phyloP scores from a whole-genome alignment of 1,140 invertebrate genomes.

The Caenorhabditis remanei region DNA sequence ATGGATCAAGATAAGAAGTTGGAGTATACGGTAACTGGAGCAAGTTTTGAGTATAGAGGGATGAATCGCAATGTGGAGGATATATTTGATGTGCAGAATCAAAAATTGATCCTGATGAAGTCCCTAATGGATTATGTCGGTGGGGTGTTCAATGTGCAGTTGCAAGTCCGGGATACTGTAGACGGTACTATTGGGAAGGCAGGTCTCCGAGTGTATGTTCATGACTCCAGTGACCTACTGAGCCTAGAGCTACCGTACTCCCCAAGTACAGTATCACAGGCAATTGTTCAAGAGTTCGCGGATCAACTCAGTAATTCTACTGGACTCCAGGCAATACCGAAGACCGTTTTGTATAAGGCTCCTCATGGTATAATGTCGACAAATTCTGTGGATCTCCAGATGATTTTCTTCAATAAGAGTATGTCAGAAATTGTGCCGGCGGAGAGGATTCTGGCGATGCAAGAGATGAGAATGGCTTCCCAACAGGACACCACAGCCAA shows the following conservation, averaged over 20 bases:
- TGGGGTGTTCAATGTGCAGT: conserved; percentile 24
- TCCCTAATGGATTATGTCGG: conserved; percentile 7
- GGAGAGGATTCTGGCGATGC: conserved; percentile 8
- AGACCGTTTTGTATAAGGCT: conserved; percentile 5
- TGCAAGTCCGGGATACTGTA: conserved; percentile 39
- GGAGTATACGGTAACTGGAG: conserved; percentile 12
- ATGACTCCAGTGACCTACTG: not conserved
- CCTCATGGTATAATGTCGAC: conserved; percentile 40
- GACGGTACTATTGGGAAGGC: conserved; percentile 21
- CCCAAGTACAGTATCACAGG: conserved; percentile 41
- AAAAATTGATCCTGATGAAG: not conserved
- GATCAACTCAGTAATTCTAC: not conserved
- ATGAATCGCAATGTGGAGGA: conserved; percentile 31
- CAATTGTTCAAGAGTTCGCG: not conserved
- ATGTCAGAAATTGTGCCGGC: conserved; percentile 23
- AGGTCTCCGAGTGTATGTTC: not conserved
- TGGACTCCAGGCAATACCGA: conserved; percentile 4
- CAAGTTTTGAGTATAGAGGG: conserved; percentile 17
- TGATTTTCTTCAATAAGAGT: conserved; percentile 15
- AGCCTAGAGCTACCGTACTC: conserved; percentile 50
- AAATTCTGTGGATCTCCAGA: conserved; percentile 20
- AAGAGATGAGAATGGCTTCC: not conserved
- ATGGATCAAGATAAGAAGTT: conserved; percentile 13
- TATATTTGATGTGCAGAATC: not conserved
- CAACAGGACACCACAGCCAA: not conserved